Evolutionary conservation across 2,797 vertebrate genomes (phyloP).

Genomic region (Leptodactylus fallax): DNA sequence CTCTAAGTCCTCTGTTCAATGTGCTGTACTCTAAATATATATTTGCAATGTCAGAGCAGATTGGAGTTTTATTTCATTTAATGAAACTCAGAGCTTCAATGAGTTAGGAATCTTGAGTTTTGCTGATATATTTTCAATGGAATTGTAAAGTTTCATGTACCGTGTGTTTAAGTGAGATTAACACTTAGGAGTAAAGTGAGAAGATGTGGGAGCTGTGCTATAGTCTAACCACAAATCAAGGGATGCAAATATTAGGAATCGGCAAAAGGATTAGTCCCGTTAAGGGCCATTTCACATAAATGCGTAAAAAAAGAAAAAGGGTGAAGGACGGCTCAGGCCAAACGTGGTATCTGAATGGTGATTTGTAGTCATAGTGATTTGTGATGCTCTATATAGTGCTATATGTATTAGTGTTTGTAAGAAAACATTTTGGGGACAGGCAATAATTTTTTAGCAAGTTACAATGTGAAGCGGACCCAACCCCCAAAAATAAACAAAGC

Average conservation of each 20-base stretch:
- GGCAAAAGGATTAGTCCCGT: neutral
- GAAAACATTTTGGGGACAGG: too few relatives aligned
- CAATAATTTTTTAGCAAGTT: too few relatives aligned
- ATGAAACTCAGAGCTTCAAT: constrained; percentile 30
- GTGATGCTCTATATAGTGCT: too few relatives aligned
- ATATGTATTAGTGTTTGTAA: too few relatives aligned
- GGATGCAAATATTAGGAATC: neutral
- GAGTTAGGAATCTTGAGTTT: constrained; percentile 18
- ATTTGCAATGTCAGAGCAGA: constrained; percentile 46
- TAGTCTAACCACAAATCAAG: neutral
- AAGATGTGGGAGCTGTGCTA: too few relatives aligned
- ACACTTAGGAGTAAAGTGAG: neutral
- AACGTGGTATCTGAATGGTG: too few relatives aligned
- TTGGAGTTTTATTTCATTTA: constrained; percentile 25
- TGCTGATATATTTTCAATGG: constrained; percentile 23
- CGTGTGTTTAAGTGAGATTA: constrained; percentile 26
- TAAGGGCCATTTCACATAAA: too few relatives aligned
- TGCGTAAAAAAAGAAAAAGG: too few relatives aligned
- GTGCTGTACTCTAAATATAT: constrained; percentile 53
- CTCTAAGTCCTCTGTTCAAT: constrained; percentile 42
- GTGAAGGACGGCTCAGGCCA: too few relatives aligned
- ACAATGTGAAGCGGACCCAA: too few relatives aligned
- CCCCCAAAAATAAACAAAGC: too few relatives aligned
- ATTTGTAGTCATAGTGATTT: too few relatives aligned
- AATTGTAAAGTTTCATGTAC: constrained; percentile 13